phyloP scores from a whole-genome alignment of 2,888 invertebrate species.

The Rotaria socialis region DNA sequence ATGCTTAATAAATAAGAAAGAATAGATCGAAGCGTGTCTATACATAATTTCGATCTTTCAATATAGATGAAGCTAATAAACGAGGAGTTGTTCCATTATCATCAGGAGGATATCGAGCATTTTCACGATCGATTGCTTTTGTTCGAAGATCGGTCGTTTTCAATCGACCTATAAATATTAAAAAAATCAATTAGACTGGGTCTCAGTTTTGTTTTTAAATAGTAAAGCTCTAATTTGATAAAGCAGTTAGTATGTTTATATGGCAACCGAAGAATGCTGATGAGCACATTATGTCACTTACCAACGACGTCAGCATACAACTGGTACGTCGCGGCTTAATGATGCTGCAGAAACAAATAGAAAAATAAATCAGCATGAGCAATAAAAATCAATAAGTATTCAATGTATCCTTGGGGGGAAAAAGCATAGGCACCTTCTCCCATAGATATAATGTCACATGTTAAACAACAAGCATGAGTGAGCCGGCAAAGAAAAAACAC shows the following conservation, averaged over 20 bases:
- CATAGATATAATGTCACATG: background rate
- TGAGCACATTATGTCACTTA: background rate
- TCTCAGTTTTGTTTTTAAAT: background rate
- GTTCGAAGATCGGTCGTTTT: background rate
- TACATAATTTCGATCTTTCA: background rate
- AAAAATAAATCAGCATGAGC: background rate
- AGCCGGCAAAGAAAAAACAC: background rate
- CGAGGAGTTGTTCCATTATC: background rate
- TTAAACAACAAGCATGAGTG: background rate
- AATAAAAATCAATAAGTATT: background rate
- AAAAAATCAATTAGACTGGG: background rate
- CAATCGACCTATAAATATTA: background rate
- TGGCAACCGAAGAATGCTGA: background rate
- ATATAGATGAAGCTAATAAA: background rate
- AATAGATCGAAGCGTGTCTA: background rate
- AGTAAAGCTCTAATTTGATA: background rate
- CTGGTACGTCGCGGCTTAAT: background rate
- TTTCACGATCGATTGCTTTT: background rate
- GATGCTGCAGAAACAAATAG: background rate
- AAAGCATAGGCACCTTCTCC: background rate
- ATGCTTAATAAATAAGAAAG: background rate
- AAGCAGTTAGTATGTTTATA: background rate
- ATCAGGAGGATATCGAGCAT: background rate
- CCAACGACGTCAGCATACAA: background rate
- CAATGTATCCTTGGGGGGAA: background rate